phyloP scores from a whole-genome alignment of 2,888 invertebrate genomes.

The Aquatica leii region DNA sequence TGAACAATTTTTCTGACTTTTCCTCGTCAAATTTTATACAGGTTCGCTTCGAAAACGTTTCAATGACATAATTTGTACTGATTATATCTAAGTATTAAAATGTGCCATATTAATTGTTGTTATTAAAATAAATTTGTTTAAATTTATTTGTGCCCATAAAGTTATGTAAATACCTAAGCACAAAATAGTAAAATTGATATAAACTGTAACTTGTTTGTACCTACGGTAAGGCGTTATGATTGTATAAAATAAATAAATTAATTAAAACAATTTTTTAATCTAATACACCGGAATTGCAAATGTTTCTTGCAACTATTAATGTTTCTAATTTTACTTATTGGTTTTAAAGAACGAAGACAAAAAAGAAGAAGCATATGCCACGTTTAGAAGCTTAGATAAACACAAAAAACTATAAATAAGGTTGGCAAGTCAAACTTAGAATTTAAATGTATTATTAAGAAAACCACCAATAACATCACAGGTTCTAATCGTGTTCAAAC shows the following conservation, averaged over 20 bases:
- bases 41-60: neutral
- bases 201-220: constrained; percentile 31
- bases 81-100: constrained; percentile 18
- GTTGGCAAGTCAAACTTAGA: no score
- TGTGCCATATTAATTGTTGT: constrained; percentile 32
- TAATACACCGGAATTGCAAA: no score
- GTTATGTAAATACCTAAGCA: constrained; percentile 24
- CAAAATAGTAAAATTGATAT: constrained; percentile 18
- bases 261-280: neutral
- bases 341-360: no score
- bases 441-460: no score
- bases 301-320: no score
- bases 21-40: constrained; percentile 12
- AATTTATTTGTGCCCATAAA: constrained; percentile 23
- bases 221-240: constrained; percentile 26
- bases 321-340: no score
- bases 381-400: no score
- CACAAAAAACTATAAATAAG: no score
- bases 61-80: constrained; percentile 28
- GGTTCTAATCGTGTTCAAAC: no score
- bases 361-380: no score
- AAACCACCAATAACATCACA: no score
- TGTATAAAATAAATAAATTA: constrained; percentile 27
- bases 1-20: constrained; percentile 6
- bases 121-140: constrained; percentile 25